Percentiles rank a stretch among this genome's conserved stretches.
These are phyloP conservation scores for Fragum sueziense DNA, from an alignment of 2,888 invertebrate genomes.

Conservation along the genomic window DNA sequence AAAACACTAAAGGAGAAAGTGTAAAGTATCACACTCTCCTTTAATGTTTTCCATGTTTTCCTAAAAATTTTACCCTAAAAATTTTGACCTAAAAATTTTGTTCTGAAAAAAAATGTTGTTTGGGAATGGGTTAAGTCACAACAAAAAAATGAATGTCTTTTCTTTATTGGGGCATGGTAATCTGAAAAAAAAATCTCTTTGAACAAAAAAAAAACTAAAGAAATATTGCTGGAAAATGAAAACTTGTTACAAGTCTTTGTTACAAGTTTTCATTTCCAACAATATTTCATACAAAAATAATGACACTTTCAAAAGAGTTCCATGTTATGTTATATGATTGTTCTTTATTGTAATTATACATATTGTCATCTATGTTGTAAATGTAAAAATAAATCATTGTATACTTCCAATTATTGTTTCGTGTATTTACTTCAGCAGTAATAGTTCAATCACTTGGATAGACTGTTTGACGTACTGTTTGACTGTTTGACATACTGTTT, in stretches of 20 bases:
- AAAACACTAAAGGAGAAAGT: too few relatives aligned
- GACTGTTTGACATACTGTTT: background rate
- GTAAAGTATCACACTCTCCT: too few relatives aligned
- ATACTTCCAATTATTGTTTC: background rate
- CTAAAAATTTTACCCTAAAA: too few relatives aligned
- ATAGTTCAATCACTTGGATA: background rate
- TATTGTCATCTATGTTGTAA: background rate
- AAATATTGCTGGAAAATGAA: too few relatives aligned
- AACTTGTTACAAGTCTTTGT: too few relatives aligned
- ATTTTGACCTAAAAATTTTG: too few relatives aligned
- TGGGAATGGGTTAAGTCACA: too few relatives aligned
- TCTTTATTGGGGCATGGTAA: background rate
- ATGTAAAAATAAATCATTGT: background rate
- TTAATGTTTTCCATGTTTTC: too few relatives aligned
- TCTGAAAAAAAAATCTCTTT: background rate
- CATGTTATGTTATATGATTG: background rate
- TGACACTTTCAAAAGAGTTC: background rate
- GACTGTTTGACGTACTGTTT: background rate
- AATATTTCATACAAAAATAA: background rate
- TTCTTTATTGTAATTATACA: background rate
- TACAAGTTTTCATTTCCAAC: too few relatives aligned
- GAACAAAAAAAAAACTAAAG: too few relatives aligned
- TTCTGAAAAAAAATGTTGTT: too few relatives aligned
- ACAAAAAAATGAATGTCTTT: background rate
- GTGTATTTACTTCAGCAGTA: background rate